Conservation (phyloP, 2,888 invertebrate species). For the Hypena proboscidalis region DNA sequence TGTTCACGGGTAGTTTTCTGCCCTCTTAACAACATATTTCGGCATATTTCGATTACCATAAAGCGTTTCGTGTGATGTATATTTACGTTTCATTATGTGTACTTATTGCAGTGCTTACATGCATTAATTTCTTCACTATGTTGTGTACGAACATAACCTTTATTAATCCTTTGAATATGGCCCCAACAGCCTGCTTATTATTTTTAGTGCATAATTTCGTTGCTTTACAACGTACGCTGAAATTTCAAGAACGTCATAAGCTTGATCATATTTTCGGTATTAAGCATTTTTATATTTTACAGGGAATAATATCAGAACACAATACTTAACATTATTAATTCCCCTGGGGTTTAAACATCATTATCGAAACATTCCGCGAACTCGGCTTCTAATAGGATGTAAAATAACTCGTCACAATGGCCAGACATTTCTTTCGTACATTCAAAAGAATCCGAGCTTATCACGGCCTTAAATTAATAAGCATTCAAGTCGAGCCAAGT, state of each 20-base stretch:
- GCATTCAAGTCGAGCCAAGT: slow-evolving; percentile 85
- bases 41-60: slow-evolving; percentile 85
- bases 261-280: too few relatives aligned
- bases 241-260: background rate
- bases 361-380: slow-evolving; percentile 46
- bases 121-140: slow-evolving; percentile 68
- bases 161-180: slow-evolving; percentile 30
- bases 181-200: background rate
- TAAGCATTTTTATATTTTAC: too few relatives aligned
- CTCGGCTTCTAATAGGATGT: slow-evolving; percentile 67
- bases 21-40: slow-evolving; percentile 84
- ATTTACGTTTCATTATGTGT: slow-evolving; percentile 72
- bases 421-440: slow-evolving; percentile 79
- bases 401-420: slow-evolving; percentile 80
- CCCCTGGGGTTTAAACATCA: slow-evolving; percentile 34
- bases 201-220: background rate
- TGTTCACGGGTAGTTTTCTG: slow-evolving; percentile 81
- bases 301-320: background rate
- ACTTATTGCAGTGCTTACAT: slow-evolving; percentile 60
- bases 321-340: slow-evolving; percentile 15
- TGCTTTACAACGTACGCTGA: background rate
- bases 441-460: slow-evolving; percentile 84
- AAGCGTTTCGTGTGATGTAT: slow-evolving; percentile 82
- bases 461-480: slow-evolving; percentile 85
- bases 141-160: slow-evolving; percentile 42